Conservation (phyloP, 2,113 vertebrate genomes). For the Beaufortia kweichowensis region DNA sequence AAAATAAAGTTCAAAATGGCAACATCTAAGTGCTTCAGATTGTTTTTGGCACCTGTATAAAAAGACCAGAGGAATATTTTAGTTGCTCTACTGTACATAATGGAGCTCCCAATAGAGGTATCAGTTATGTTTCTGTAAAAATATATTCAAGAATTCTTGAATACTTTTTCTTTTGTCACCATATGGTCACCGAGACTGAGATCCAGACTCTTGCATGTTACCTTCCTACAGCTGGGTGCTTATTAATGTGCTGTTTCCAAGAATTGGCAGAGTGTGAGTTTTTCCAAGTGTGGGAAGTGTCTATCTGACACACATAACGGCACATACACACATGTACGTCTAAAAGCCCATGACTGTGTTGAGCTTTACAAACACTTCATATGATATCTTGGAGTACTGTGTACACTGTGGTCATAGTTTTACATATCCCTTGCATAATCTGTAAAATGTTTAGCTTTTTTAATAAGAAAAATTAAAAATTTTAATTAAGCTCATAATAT, state of each 20-base stretch:
- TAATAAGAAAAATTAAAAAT: too few species aligned
- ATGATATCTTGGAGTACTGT: background rate
- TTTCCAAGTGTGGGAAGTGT: constrained; percentile 31
- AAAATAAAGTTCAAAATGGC: constrained; percentile 2
- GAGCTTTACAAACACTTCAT: constrained; percentile 11
- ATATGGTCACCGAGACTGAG: background rate
- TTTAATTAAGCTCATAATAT: too few species aligned
- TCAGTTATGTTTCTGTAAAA: too few species aligned
- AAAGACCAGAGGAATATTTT: too few species aligned
- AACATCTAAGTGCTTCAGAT: background rate
- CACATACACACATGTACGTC: background rate
- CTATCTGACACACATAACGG: background rate
- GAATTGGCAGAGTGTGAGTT: background rate
- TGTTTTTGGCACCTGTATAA: background rate
- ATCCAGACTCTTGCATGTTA: background rate
- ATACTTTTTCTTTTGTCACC: background rate
- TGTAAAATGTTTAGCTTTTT: too few species aligned
- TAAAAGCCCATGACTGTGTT: background rate
- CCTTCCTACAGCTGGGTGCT: background rate
- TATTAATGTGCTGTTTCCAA: constrained; percentile 4
- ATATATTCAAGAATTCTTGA: too few species aligned
- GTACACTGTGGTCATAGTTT: too few species aligned
- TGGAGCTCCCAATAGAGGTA: too few species aligned
- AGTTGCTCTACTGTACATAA: background rate
- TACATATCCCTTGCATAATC: too few species aligned